Evolutionary conservation across 2,113 vertebrate genomes (phyloP).

Genomic region (Pseudorectes ferrugineus): DNA sequence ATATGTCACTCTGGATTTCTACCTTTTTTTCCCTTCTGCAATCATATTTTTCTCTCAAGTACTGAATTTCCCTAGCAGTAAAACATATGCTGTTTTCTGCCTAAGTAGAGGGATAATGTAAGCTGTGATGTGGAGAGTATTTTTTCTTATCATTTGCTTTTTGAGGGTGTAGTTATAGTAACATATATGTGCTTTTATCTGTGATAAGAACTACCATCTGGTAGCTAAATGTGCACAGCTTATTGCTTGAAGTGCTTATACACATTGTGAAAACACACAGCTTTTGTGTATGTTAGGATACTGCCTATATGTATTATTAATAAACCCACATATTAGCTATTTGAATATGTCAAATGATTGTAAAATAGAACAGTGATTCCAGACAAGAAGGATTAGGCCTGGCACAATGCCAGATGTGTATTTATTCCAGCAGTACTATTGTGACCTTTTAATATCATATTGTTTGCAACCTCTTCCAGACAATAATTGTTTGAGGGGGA

Average conservation of each 20-base stretch:
- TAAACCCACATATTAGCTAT: slow-evolving; percentile 68
- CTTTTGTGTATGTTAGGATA: slow-evolving; percentile 73
- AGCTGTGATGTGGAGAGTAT: slow-evolving; percentile 70
- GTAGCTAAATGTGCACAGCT: slow-evolving; percentile 71
- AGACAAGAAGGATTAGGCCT: slow-evolving; percentile 15
- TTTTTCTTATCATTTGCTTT: slow-evolving; percentile 65
- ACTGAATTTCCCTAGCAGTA: slow-evolving; percentile 35
- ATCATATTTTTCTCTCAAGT: slow-evolving; percentile 44
- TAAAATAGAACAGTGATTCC: slow-evolving; percentile 24
- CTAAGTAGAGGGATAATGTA: slow-evolving; percentile 71
- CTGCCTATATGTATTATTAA: slow-evolving; percentile 69
- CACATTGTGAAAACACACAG: slow-evolving; percentile 77
- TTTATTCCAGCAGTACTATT: slow-evolving; percentile 28
- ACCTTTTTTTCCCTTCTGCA: background rate
- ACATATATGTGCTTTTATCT: slow-evolving; percentile 76
- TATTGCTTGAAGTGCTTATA: slow-evolving; percentile 67
- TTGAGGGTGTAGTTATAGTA: slow-evolving; percentile 66
- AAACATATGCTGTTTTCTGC: slow-evolving; percentile 76
- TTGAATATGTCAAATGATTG: slow-evolving; percentile 50
- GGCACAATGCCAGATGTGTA: background rate
- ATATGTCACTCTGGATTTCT: background rate
- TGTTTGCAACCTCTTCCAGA: slow-evolving; percentile 45
- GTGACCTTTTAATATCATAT: slow-evolving; percentile 64
- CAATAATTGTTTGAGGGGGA: slow-evolving; percentile 52
- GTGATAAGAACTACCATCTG: slow-evolving; percentile 76